Evolutionary conservation across 2,888 invertebrate genomes (phyloP).

Genomic region (Nymphalis c-album): DNA sequence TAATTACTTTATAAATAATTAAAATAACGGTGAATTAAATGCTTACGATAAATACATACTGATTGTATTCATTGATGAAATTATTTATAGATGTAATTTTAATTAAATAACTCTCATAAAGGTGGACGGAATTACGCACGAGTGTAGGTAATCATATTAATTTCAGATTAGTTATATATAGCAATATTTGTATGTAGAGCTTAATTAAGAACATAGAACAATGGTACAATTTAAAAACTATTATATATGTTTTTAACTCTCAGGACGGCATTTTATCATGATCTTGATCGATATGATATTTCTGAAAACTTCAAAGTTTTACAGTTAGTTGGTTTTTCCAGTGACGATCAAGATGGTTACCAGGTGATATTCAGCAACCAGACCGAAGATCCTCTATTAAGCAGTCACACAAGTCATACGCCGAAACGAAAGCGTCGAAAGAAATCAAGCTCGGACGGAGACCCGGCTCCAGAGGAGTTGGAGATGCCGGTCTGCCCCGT

Average conservation of each 20-base stretch:
- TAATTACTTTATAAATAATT: conserved; percentile 1
- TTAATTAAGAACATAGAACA: too few species aligned
- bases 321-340: conserved; percentile 10
- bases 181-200: too few species aligned
- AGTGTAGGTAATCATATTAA: background rate
- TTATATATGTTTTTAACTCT: too few species aligned
- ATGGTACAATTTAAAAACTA: too few species aligned
- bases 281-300: background rate
- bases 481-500: conserved; percentile 63
- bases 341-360: conserved; percentile 31
- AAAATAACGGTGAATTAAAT: background rate
- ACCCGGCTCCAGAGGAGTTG: conserved; percentile 54
- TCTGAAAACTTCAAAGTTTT: background rate
- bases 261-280: too few species aligned
- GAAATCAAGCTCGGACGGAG: conserved; percentile 46
- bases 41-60: background rate
- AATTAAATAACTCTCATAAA: background rate
- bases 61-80: background rate
- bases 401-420: conserved; percentile 17
- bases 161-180: background rate
- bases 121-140: too few species aligned
- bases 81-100: background rate
- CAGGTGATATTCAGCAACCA: conserved; percentile 29
- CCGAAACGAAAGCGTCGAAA: conserved; percentile 48
- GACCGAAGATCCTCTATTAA: conserved; percentile 27